phyloP scores from a whole-genome alignment of 2,113 vertebrate genomes.

The Centropus bengalensis region DNA sequence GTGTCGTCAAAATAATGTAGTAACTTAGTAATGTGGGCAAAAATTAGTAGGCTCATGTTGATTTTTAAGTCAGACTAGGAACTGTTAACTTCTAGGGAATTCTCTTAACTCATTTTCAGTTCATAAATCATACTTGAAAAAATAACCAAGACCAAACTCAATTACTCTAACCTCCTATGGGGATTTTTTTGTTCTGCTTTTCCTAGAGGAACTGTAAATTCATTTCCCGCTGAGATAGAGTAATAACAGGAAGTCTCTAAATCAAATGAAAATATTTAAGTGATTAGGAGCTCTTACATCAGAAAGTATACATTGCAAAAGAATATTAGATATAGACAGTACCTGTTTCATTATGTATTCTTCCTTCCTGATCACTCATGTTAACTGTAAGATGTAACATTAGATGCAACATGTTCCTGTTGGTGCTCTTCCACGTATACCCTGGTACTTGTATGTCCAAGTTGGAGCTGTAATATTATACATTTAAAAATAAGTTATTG shows the following conservation, averaged over 20 bases:
- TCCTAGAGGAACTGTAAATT: not conserved
- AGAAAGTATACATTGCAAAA: not conserved
- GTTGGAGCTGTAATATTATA: not conserved
- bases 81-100: not conserved
- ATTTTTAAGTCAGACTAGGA: not conserved
- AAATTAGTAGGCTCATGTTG: not conserved
- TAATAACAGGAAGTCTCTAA: not conserved
- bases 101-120: not conserved
- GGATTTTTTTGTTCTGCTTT: conserved; percentile 19
- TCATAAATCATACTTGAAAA: not conserved
- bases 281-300: not conserved
- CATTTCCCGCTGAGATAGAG: not conserved
- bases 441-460: not conserved
- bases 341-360: not conserved
- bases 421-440: not conserved
- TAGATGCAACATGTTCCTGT: not conserved
- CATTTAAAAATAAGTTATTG: not conserved
- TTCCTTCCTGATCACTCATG: not conserved
- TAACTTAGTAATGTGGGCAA: not conserved
- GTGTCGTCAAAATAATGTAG: not conserved
- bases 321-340: not conserved
- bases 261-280: conserved; percentile 9
- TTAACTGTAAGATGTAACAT: not conserved
- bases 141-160: rapidly evolving
- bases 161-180: not conserved